Base-by-base conservation (phyloP, 2,797 vertebrate species). In the Eutrigla gurnardus region DNA sequence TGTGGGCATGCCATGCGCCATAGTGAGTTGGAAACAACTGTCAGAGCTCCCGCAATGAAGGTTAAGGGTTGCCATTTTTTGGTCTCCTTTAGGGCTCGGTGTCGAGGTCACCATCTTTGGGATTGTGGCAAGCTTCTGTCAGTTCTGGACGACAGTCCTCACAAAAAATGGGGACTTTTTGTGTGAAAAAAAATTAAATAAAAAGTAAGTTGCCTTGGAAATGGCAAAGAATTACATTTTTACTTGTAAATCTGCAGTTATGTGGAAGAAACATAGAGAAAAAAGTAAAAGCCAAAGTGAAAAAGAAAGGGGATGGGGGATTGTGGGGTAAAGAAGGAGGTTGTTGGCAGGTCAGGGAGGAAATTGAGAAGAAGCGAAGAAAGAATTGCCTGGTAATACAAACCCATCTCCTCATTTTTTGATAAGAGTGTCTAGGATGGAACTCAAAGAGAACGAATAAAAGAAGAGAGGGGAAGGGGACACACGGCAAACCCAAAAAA, bases 401-500 rank as follows among this genome's bases (percentile, higher is more conserved):
- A 96, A 95, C 95, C 93, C 93, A 95, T 96, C 96, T 95, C 94
- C 95, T 95, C 94, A 96, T 95, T 95, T 95, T 95, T 94, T 92
- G 89, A 92, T 89, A 93, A 93, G 93, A 88, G 89, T 93, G 86
- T 93, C 95, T 95, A 94, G 87, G 94, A 95, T 96, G 90, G 94
- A 95, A 95, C 94, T 90, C 94, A 96, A 94, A 86, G 94, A 96
- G 91, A 93, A 93, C 89, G 86, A 90, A 91, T 92, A 93, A 92
- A 93, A 94, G 90, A 93, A 92, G 91, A 91, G 85, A 89, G 91
- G 91, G 90, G 95, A 94, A 92, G 93, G 95, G 95, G 96, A 98
- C 96, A 99, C 98, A 99, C 97, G 96, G 97, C 98, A 99, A 99
- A 98, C 97, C 97, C 97, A 99, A 95, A 95, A 95, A 94, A 94